Base-by-base conservation (phyloP, 2,888 invertebrate genomes). In the Archips xylosteana region DNA sequence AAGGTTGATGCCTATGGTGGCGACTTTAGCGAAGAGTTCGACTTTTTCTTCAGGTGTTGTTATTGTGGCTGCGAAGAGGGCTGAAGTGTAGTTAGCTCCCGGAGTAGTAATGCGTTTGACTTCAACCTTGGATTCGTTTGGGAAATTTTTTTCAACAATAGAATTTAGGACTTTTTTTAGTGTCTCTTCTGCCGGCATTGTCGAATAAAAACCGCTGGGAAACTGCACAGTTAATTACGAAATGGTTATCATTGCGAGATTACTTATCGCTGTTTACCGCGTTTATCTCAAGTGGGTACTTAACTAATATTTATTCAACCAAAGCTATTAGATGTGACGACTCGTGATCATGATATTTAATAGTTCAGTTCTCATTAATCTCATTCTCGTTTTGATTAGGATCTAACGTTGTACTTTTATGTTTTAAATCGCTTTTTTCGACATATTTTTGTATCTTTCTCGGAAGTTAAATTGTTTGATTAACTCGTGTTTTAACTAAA, bases 21-120 rank as follows among this genome's bases (percentile, higher is more conserved):
- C 57, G 3, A 59, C 57, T 67, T 67, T 67, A 1, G 45, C 67
- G 23, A 67, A 67, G 23, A 67, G 42, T 34, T 67, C 59, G 2
- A 59, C 10, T 5, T 6, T 54, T 39, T 66, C 54, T 39, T 66
- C 49, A 34, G 23, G 45, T 9, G 51, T 54, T 13, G 13, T 51
- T 2, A 66, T 12, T 34, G 65, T 54, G 5, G 39, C 67, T 9
- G 23, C 39, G n/a, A 45, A 67, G 23, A 67, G 36, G 0, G 57
- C 23, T n/a, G 67, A 57, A 3, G 67, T 57, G 10, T 59, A 45
- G 34, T 59, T 67, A 4, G 42, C 57, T 13, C 67, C 57, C 3
- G 12, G n/a, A 4, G 10, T 59, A 23, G n/a, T 59, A 2, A 59
- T 13, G 5, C 42, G 13, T 32, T 45, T 59, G 67, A 67, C 57